These are phyloP conservation scores for Coranthus polyacanthus DNA, from an alignment of 2,797 vertebrate genomes.

Conservation along the genomic window DNA sequence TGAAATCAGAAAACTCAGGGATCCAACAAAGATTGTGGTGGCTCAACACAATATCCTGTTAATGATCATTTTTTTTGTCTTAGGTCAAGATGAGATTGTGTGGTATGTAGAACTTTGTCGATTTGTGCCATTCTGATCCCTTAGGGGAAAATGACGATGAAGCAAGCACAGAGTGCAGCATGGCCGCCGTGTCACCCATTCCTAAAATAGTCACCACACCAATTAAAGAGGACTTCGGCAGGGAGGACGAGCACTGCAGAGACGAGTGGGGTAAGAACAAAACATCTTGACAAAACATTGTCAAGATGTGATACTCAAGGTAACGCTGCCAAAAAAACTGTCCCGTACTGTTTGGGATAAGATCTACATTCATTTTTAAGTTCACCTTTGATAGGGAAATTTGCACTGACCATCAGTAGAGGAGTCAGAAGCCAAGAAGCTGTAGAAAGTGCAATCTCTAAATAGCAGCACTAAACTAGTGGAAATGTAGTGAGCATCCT, in stretches of 20 bases:
- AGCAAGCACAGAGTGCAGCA: slow-evolving; percentile 68
- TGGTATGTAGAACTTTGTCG: neutral
- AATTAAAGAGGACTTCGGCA: slow-evolving; percentile 79
- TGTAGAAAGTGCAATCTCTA: no score
- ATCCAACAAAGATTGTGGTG: neutral
- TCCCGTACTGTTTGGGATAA: no score
- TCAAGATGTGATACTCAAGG: no score
- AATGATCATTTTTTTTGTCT: neutral
- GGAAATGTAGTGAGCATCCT: no score
- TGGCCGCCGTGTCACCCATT: slow-evolving; percentile 76
- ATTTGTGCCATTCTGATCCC: neutral
- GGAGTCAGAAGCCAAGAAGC: no score
- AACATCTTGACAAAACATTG: neutral
- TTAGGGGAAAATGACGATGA: slow-evolving; percentile 65
- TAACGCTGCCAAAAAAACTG: no score
- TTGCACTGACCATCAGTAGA: no score
- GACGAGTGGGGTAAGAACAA: slow-evolving; percentile 76
- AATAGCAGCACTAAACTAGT: no score
- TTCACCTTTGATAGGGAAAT: no score
- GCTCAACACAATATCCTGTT: slow-evolving; percentile 3
- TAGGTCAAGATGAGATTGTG: neutral
- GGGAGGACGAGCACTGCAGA: slow-evolving; percentile 70
- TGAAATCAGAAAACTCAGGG: no score
- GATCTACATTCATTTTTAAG: no score
- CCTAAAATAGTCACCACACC: slow-evolving; percentile 83